Base-by-base conservation (phyloP, 2,888 invertebrate species). In the Metacarcinus magister region DNA sequence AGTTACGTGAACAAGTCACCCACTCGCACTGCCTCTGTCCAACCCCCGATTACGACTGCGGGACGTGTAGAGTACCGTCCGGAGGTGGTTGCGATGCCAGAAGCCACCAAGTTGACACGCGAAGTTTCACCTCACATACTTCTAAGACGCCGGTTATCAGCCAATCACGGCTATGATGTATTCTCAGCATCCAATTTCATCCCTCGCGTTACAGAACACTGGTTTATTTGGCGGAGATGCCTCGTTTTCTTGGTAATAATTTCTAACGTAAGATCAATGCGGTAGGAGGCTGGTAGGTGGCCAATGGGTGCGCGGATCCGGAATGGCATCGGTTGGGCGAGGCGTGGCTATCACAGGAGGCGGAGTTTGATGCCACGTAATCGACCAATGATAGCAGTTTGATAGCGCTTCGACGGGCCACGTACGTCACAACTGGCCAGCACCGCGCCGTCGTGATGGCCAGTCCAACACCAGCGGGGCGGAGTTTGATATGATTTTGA, bases 331-430 rank as follows among this genome's bases (percentile, higher is more conserved):
- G 82, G 93, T 10, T 82, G 92, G 92, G 90, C 28, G 87, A 82
- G 96, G 96, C 96, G 95, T 67, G 96, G 96, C 91, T 93, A 96
- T 96, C 93, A 94, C 75, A 28, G 91, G 60, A 75, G 96, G 96
- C 95, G 96, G 96, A 93, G 96, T 95, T 94, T 94, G 60, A 96
- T 95, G 54, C 93, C 75, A 23, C 75, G 16, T 96, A 94, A 96
- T 96, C 91, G 44, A 93, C 96, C 96, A 96, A 96, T 96, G 96
- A 96, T 96, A 95, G 96, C 94, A 93, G 90, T 96, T 95, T 96
- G 95, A 95, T 96, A 95, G 96, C 95, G 96, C 60, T 89, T 54
- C 93, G 23, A 67, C 48, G 54, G 23, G 93, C 28, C 93, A 32
- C 28, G 39, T 94, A 54, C 92, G 92, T 96, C 94, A 82, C 94